Base-by-base conservation (phyloP, 2,888 invertebrate species). In the Chrysotoxum bicinctum region DNA sequence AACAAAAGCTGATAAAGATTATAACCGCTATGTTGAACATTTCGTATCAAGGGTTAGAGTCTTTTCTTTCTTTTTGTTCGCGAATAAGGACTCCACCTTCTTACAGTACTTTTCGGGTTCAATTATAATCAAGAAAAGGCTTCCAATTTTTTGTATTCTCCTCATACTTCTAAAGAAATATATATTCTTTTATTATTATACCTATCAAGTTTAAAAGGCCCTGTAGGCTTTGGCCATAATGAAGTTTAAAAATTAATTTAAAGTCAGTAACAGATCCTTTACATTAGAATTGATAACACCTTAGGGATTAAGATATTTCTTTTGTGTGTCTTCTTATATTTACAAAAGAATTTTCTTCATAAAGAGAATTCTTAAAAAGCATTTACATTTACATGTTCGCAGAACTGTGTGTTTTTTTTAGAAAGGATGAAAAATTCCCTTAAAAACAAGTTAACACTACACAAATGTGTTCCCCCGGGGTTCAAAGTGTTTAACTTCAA, bases 261-360 rank as follows among this genome's bases (percentile, higher is more conserved):
- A 54, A 54, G 16, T 54, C 52, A 54, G 52, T 54, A 54, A 30
- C 52, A 54, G 52, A 54, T 30, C 30, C 54, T 54, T 54, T 16
- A 16, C 54, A 30, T 5, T 12, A 32, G 16, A 54, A 32, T 54
- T 54, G 16, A 54, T 32, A 54, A 30, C 35, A 21, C 58, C 19
- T 58, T 12, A 37, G 58, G 35, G 58, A 58, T 19, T 35, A 12
- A 21, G 30, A 37, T n/a, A 14, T 56, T 58, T 58, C 12, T 7
- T 56, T 56, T 56, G 19, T 12, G 6, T 37, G 4, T 19, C 56
- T 0, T 56, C 3, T 30, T n/a, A 52, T 30, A 7, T 0, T 9
- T 7, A 52, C 3, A 16, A 56, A 56, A 19, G 2, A 56, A 35
- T 19, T 35, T 19, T 9, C 8, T 6, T 12, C 10, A 7, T 16